Base-by-base conservation (phyloP, 1,140 invertebrate species). In the Monochamus saltuarius region DNA sequence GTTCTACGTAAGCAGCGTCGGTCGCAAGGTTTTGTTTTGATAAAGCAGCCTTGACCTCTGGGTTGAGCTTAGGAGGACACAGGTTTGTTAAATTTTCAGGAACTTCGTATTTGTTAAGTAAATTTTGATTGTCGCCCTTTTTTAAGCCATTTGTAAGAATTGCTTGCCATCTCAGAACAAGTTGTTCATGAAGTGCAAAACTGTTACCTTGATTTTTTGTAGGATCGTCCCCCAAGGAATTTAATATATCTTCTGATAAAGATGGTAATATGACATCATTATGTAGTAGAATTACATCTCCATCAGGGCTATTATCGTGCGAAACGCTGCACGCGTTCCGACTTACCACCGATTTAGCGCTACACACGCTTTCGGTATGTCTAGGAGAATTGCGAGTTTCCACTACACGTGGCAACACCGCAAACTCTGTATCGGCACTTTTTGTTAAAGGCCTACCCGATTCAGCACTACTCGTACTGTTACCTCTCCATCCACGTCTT, bases 201-300 rank as follows among this genome's bases (percentile, higher is more conserved):
- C 19, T 39, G 11, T n/a, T n/a, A n/a, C n/a, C n/a, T n/a, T n/a
- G n/a, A n/a, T n/a, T n/a, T n/a, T 53, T 17, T 35, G 37, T 29
- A 10, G 34, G 51, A 53, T 38, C 51, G 13, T 53, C 35, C 17
- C 36, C 36, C 7, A 53, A 16, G 7, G 39, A 38, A 38, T 53
- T n/a, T 7, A 53, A 17, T 4, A 53, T 53, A 37, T 53, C 51
- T n/a, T 53, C 37, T 37, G 22, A n/a, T n/a, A n/a, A n/a, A n/a
- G n/a, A n/a, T n/a, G n/a, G 19, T 39, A 53, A 36, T 4, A 16
- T 38, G 7, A 8, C 51, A 17, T 53, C 51, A 53, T 53, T 13
- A 51, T 46, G 43, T 13, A 46, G 6, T 11, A 14, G 13, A 46
- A 46, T n/a, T 46, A 13, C 43, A 46, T 46, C 17, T 46, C 17